Evolutionary conservation across 2,888 invertebrate genomes (phyloP), one percentile per base, ranked within the genome.

Genomic region (Hypena proboscidalis): DNA sequence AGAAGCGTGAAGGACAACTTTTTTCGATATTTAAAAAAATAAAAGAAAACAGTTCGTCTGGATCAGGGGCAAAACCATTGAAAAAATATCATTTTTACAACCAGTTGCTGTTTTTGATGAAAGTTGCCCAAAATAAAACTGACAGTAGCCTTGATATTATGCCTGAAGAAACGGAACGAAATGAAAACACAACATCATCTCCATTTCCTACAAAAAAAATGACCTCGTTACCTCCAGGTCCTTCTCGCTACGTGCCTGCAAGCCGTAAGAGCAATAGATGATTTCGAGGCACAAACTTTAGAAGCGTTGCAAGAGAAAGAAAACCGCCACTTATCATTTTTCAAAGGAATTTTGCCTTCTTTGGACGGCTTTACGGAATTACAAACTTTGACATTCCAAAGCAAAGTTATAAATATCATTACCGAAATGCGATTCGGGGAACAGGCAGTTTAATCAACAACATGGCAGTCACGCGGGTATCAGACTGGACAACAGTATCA

Each of bases 331-430:
- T 56, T 61, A 41, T 57, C 57, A 41, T 63, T 60, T 65, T 58
- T 60, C 26, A 62, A 58, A 55, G 63, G 56, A 46, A 61, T 63
- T 58, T 51, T 61, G 61, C 61, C 64, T 41, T 57, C 58, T 55
- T 50, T 58, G 35, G 40, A 62, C 30, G 10, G 26, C 44, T 60
- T 62, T 58, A 61, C 58, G 40, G 54, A 59, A 56, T 43, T 58
- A 46, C 57, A 61, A 41, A 61, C 49, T 47, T 41, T 58, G 42
- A 54, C 41, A 26, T 65, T 54, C 37, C 44, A 49, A 49, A 44
- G 40, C 30, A 49, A 49, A 44, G 49, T 49, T 29, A 33, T 44
- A 34, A 29, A 49, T 21, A 33, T 49, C 14, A 49, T 49, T 15
- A 41, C 33, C 20, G 44, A 49, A 44, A 44, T 50, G 22, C 42